phyloP scores from a whole-genome alignment of 1,140 invertebrate genomes.

The Heliothis subflexa region DNA sequence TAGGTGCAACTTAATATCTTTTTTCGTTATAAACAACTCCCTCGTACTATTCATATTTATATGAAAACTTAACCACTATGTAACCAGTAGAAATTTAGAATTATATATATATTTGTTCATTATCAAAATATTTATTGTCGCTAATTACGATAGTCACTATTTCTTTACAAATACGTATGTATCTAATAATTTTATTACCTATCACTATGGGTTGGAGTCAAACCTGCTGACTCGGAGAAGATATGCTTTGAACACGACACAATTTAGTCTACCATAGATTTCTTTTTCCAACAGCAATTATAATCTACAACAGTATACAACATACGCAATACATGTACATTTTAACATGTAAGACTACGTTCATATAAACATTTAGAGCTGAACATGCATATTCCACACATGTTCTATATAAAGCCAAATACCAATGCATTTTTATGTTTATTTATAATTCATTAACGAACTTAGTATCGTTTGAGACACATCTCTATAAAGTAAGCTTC shows the following conservation, averaged over 20 bases:
- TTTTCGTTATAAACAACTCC: not conserved
- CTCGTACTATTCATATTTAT: constrained; percentile 5
- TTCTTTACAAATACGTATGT: constrained; percentile 63
- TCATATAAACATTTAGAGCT: constrained; percentile 78
- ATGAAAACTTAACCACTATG: constrained; percentile 46
- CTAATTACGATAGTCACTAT: constrained; percentile 59
- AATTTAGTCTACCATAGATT: constrained; percentile 66
- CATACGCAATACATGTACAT: constrained; percentile 55
- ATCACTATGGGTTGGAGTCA: constrained; percentile 52
- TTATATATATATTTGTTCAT: constrained; percentile 57
- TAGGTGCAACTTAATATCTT: not conserved
- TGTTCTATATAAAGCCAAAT: constrained; percentile 84
- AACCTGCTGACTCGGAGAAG: constrained; percentile 63
- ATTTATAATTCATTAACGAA: constrained; percentile 70
- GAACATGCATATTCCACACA: constrained; percentile 74
- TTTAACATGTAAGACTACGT: constrained; percentile 63
- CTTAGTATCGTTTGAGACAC: constrained; percentile 46
- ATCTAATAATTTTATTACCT: constrained; percentile 51
- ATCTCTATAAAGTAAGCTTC: constrained; percentile 56
- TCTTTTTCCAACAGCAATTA: constrained; percentile 65
- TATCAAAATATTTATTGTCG: constrained; percentile 77
- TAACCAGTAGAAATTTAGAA: constrained; percentile 55
- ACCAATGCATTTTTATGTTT: constrained; percentile 84
- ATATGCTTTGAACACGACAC: constrained; percentile 77
- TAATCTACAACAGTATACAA: constrained; percentile 72